Conservation (phyloP, 2,888 invertebrate genomes). For the Onchidella celtica region DNA sequence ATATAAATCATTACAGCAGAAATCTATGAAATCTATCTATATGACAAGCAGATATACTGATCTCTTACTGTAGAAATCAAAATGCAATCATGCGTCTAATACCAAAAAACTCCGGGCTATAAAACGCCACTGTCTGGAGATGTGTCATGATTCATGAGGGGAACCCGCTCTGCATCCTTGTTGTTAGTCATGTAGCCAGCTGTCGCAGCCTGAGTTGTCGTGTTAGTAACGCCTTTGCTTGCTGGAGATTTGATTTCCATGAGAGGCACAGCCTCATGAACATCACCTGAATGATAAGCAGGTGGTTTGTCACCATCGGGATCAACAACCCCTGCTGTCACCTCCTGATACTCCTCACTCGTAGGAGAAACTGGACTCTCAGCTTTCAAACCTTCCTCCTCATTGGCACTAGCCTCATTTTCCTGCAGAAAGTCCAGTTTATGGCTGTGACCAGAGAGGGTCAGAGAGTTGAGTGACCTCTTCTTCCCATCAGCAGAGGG, state of each 20-base stretch:
- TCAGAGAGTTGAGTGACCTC: slow-evolving; percentile 4
- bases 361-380: background rate
- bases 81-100: background rate
- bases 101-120: background rate
- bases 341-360: background rate
- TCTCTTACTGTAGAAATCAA: too few relatives aligned
- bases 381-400: background rate
- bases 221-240: background rate
- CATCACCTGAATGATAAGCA: background rate
- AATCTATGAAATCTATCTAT: too few relatives aligned
- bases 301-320: background rate
- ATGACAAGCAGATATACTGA: too few relatives aligned
- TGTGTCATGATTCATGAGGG: slow-evolving; percentile 30
- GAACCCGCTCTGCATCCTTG: slow-evolving; percentile 36
- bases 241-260: slow-evolving; percentile 11
- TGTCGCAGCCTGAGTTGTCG: background rate
- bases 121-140: too few relatives aligned
- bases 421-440: slow-evolving; percentile 30
- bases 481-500: slow-evolving; percentile 15
- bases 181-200: too few relatives aligned
- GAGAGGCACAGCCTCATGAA: slow-evolving; percentile 25
- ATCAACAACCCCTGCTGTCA: background rate
- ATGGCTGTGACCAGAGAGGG: slow-evolving; percentile 21
- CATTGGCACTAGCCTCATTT: slow-evolving; percentile 19
- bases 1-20: background rate